Evolutionary conservation across 2,113 vertebrate genomes (phyloP).

Genomic region (Azemiops feae): DNA sequence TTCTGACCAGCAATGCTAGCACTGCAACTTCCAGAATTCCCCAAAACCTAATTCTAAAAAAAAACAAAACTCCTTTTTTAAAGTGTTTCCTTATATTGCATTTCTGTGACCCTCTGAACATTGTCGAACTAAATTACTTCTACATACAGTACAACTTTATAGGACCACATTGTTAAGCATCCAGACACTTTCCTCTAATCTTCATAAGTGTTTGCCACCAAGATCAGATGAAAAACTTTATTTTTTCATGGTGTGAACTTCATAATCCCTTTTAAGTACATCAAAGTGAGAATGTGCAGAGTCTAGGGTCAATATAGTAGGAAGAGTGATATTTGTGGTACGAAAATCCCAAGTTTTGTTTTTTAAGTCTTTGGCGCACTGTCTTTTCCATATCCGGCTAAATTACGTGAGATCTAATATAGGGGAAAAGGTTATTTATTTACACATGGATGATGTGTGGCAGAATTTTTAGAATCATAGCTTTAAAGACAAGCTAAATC

Average conservation of each 20-base stretch:
- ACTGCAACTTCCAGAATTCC: neutral
- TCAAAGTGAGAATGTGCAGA: slow-evolving; percentile 17
- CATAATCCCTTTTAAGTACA: slow-evolving; percentile 37
- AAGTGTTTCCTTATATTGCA: neutral
- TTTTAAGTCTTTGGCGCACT: neutral
- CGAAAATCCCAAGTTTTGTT: slow-evolving; percentile 5
- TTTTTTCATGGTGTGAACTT: slow-evolving; percentile 22
- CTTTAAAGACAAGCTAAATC: slow-evolving; percentile 54
- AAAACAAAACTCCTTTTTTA: slow-evolving; percentile 9
- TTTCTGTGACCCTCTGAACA: neutral
- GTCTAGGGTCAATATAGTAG: slow-evolving; percentile 37
- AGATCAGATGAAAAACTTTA: slow-evolving; percentile 34
- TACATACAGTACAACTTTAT: neutral
- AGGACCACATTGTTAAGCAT: slow-evolving; percentile 22
- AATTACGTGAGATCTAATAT: slow-evolving; percentile 40
- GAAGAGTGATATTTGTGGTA: slow-evolving; percentile 1
- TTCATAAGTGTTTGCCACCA: neutral
- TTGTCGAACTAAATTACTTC: neutral
- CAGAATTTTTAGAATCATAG: slow-evolving; percentile 49
- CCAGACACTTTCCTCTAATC: slow-evolving; percentile 6
- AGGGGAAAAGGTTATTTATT: slow-evolving; percentile 65
- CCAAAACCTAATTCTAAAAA: neutral
- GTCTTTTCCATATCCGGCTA: slow-evolving; percentile 37
- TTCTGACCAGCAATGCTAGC: neutral
- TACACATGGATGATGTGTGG: slow-evolving; percentile 47